A percentile compares a stretch with the other conserved stretches of the same genome.
These are phyloP conservation scores for Drosophila nikananu DNA, from an alignment of 1,140 invertebrate species.

Conservation along the genomic window DNA sequence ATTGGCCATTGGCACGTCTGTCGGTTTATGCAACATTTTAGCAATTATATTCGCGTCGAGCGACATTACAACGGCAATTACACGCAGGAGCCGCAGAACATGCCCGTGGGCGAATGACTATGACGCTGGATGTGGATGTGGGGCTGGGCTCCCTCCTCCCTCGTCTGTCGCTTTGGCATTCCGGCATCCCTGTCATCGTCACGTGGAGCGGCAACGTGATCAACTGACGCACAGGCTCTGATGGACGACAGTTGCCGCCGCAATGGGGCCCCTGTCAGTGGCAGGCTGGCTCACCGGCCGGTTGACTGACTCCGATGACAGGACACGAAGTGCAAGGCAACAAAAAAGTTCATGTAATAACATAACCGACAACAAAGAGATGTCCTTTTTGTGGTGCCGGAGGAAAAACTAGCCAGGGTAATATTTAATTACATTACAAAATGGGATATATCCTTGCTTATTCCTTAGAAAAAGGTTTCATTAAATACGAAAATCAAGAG, in stretches of 20 bases:
- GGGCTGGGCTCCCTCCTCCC: not conserved
- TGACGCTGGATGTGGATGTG: conserved; percentile 1
- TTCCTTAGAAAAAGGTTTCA: not conserved
- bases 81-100: conserved; percentile 70
- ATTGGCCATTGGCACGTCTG: conserved; percentile 72
- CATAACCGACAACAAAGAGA: conserved; percentile 6
- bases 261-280: conserved; percentile 57
- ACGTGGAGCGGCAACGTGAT: conserved; percentile 78
- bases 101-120: conserved; percentile 33
- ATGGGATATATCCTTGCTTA: fast-evolving
- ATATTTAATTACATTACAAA: not conserved
- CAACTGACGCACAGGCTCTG: conserved; percentile 60
- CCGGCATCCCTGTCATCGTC: conserved; percentile 66
- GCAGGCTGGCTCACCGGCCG: conserved; percentile 41
- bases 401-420: not conserved
- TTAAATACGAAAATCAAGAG: not conserved
- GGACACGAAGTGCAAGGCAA: conserved; percentile 36
- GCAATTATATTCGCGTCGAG: conserved; percentile 82
- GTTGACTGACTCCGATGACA: conserved; percentile 44
- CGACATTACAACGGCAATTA: conserved; percentile 83
- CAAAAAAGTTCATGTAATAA: conserved; percentile 12
- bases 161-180: conserved; percentile 34
- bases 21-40: conserved; percentile 79
- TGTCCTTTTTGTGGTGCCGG: not conserved
- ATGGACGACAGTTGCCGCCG: conserved; percentile 60